A percentile compares a stretch with the other conserved stretches of the same genome.
phyloP scores from a whole-genome alignment of 2,113 vertebrate genomes.

The Colinus virginianus region DNA sequence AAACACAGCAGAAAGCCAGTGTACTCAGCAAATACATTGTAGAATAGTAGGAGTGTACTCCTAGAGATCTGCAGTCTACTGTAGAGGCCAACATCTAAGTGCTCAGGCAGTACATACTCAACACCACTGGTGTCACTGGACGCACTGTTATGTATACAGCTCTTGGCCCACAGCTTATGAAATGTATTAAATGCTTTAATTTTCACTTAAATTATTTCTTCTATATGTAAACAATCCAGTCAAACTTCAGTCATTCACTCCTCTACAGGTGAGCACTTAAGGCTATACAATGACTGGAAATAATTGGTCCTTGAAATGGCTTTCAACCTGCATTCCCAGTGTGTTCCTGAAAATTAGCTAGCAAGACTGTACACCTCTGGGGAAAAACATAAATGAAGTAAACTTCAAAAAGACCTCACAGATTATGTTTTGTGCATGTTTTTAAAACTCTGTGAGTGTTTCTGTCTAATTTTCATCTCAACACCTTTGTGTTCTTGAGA shows the following conservation, averaged over 20 bases:
- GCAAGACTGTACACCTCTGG: background rate
- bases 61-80: background rate
- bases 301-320: background rate
- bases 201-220: background rate
- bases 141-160: background rate
- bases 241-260: background rate
- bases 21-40: background rate
- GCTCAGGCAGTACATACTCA: background rate
- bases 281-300: background rate
- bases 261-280: background rate
- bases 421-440: background rate
- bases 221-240: background rate
- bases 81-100: background rate
- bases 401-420: background rate
- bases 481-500: background rate
- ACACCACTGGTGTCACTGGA: background rate
- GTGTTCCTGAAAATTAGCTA: background rate
- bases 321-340: background rate
- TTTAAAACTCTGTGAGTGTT: background rate
- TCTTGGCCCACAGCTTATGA: background rate
- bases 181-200: background rate
- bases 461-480: background rate
- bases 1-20: background rate
- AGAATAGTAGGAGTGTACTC: no score
- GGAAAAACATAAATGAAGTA: background rate